Conservation (phyloP, 2,113 vertebrate species). For the Cololabis saira region DNA sequence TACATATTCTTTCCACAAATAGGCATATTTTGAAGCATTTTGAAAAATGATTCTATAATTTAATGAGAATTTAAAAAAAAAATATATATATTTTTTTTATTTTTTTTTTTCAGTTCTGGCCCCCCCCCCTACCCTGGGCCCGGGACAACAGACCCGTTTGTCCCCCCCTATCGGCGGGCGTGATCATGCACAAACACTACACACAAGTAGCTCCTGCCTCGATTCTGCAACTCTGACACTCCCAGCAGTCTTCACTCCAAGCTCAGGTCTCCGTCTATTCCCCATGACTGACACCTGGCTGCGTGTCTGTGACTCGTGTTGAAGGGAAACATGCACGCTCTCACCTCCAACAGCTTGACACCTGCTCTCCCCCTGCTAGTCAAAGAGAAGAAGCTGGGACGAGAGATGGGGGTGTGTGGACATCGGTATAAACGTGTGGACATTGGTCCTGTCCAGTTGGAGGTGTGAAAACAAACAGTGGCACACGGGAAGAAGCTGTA, state of each 20-base stretch:
- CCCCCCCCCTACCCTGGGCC: no score
- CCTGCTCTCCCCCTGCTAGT: constrained; percentile 34
- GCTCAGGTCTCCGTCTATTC: constrained; percentile 4
- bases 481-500: not conserved
- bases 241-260: not conserved
- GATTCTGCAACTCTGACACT: no score
- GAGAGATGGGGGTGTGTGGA: constrained; percentile 13
- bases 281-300: constrained; percentile 52
- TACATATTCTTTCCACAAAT: no score
- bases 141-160: no score
- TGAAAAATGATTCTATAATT: no score
- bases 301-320: constrained; percentile 46
- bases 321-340: constrained; percentile 32
- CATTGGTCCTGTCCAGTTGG: constrained; percentile 40
- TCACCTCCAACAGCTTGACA: constrained; percentile 48
- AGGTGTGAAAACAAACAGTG: constrained; percentile 48
- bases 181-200: no score
- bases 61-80: no score
- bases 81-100: no score
- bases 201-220: no score
- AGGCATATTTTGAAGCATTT: no score
- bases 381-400: constrained; percentile 16
- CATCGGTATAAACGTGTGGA: constrained; percentile 53
- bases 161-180: no score
- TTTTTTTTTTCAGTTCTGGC: no score